These are phyloP conservation scores for Hippoglossus stenolepis DNA, from an alignment of 2,113 vertebrate species.

Conservation along the genomic window DNA sequence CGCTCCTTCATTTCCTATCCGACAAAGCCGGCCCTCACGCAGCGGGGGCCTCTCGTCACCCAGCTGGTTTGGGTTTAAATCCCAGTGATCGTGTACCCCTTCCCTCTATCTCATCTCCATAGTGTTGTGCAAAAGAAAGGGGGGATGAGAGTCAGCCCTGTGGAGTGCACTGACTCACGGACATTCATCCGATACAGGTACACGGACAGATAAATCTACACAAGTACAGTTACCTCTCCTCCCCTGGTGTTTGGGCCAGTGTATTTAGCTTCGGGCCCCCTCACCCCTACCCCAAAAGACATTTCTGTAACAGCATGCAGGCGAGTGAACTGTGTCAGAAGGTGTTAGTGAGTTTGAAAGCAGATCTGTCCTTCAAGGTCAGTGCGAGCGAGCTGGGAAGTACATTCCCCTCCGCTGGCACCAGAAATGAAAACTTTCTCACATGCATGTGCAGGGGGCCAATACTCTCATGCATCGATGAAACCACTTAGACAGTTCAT, in stretches of 20 bases:
- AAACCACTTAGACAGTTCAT: constrained; percentile 75
- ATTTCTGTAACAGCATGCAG: constrained; percentile 80
- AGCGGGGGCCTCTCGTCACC: constrained; percentile 59
- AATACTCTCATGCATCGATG: constrained; percentile 62
- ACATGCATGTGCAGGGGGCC: constrained; percentile 39
- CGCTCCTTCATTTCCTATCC: constrained; percentile 65
- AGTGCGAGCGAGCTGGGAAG: constrained; percentile 56
- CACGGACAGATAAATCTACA: constrained; percentile 61
- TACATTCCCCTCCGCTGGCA: constrained; percentile 63
- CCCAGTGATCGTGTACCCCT: constrained; percentile 37
- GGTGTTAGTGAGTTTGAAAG: constrained; percentile 82
- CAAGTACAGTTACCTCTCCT: constrained; percentile 51
- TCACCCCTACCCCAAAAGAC: constrained; percentile 59
- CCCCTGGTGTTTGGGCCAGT: constrained; percentile 57
- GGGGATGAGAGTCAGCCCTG: constrained; percentile 50
- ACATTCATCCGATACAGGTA: constrained; percentile 68
- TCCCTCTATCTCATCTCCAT: constrained; percentile 53
- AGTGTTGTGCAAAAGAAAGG: constrained; percentile 43
- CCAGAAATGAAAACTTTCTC: constrained; percentile 59
- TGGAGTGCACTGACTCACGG: constrained; percentile 36
- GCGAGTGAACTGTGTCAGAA: constrained; percentile 78
- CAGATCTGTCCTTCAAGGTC: constrained; percentile 79
- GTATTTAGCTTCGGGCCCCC: constrained; percentile 65
- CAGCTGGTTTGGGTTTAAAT: constrained; percentile 78
- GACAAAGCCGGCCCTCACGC: constrained; percentile 54